Conservation (phyloP, 64 coral and sea anemone genomes). For the Porites australiensis region DNA sequence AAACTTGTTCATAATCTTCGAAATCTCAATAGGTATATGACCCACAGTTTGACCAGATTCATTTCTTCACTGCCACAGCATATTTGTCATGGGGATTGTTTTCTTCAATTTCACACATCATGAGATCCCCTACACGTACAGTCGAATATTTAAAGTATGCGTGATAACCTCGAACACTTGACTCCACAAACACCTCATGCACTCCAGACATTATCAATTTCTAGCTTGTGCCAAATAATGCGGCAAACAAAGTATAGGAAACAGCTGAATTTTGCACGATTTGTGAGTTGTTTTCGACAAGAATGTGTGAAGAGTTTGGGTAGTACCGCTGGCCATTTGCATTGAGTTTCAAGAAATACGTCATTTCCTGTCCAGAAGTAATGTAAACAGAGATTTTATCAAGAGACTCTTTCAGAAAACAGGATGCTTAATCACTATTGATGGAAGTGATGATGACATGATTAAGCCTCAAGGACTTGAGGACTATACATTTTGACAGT, state of each 20-base stretch:
- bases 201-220: slow-evolving; percentile 71
- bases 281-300: slow-evolving; percentile 51
- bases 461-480: slow-evolving; percentile 66
- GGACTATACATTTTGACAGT: slow-evolving; percentile 62
- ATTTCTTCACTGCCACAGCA: too few species aligned
- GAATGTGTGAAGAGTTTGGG: slow-evolving; percentile 63
- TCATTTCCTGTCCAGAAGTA: slow-evolving; percentile 78
- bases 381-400: slow-evolving; percentile 66
- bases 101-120: slow-evolving; percentile 61
- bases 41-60: slow-evolving; percentile 65
- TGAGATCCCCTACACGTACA: slow-evolving; percentile 46
- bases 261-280: slow-evolving; percentile 65
- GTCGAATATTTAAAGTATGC: slow-evolving; percentile 64
- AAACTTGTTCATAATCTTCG: slow-evolving; percentile 65
- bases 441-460: slow-evolving; percentile 59
- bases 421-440: slow-evolving; percentile 60
- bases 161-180: slow-evolving; percentile 68
- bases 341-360: slow-evolving; percentile 76
- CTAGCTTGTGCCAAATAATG: slow-evolving; percentile 52
- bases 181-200: slow-evolving; percentile 64
- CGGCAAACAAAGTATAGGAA: slow-evolving; percentile 56
- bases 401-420: slow-evolving; percentile 71
- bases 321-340: slow-evolving; percentile 72
- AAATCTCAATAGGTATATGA: slow-evolving; percentile 65
- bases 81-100: slow-evolving; percentile 58